A percentile compares a stretch with the other conserved stretches of the same genome.
phyloP scores from a whole-genome alignment of 2,888 invertebrate genomes.

The Glyphotaelius pellucidus region DNA sequence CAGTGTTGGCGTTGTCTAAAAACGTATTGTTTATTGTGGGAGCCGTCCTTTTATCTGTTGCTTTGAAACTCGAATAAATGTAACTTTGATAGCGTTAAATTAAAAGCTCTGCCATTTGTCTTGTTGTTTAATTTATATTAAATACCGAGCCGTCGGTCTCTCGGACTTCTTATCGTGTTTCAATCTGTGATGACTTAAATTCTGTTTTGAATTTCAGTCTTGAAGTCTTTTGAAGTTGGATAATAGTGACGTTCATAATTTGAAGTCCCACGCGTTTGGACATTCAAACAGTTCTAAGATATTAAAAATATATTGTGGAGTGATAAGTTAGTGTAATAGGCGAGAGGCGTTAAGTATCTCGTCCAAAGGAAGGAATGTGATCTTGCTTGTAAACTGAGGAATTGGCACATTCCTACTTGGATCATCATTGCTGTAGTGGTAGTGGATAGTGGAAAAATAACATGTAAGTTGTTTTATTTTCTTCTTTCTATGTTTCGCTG shows the following conservation, averaged over 20 bases:
- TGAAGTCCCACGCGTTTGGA: neutral
- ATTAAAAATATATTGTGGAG: neutral
- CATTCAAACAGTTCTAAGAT: neutral
- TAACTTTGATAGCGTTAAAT: neutral
- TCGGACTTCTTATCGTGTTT: neutral
- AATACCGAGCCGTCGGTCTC: neutral
- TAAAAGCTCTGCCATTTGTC: constrained; percentile 2
- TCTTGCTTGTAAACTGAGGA: neutral
- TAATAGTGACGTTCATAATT: neutral
- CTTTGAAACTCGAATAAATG: constrained; percentile 22
- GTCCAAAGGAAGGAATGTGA: neutral
- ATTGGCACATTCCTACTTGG: neutral
- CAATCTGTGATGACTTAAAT: neutral
- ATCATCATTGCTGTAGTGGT: neutral
- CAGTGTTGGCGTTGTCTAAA: constrained; percentile 22
- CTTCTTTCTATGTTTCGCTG: neutral
- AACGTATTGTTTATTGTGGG: constrained; percentile 27
- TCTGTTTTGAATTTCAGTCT: neutral
- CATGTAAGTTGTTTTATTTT: neutral
- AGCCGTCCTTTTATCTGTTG: constrained; percentile 18
- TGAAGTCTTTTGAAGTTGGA: neutral
- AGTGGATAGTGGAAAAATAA: neutral
- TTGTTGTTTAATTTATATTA: neutral
- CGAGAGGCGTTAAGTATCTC: neutral
- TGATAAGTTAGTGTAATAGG: neutral